Evolutionary conservation across 1,140 invertebrate species (phyloP).

Genomic region (Drosophila ohnishii): DNA sequence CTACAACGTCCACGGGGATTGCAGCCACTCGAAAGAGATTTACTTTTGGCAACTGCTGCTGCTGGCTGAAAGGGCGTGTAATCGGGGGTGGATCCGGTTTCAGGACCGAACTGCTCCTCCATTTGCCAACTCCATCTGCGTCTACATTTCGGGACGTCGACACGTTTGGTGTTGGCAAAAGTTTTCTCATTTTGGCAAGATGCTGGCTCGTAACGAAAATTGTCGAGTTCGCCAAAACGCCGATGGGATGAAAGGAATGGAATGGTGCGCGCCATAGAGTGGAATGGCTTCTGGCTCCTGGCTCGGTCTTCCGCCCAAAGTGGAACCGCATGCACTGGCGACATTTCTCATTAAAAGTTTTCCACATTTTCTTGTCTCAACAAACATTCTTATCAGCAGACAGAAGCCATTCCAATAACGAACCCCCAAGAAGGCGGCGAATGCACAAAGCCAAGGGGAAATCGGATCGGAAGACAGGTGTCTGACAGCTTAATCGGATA

Average conservation of each 20-base stretch:
- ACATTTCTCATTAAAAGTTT: constrained; percentile 79
- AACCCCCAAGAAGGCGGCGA: constrained; percentile 25
- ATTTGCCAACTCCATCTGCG: constrained; percentile 38
- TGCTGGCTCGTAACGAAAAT: constrained; percentile 77
- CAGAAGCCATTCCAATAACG: constrained; percentile 70
- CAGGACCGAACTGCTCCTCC: constrained; percentile 14
- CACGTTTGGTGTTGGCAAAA: constrained; percentile 75
- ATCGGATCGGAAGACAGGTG: constrained; percentile 54
- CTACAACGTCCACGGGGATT: constrained; percentile 58
- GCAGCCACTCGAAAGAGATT: constrained; percentile 78
- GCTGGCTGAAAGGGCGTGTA: constrained; percentile 40
- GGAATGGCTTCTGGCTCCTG: background rate
- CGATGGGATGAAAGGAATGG: constrained; percentile 45
- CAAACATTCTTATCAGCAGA: constrained; percentile 74
- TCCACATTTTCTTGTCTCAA: constrained; percentile 55
- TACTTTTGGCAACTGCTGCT: constrained; percentile 61
- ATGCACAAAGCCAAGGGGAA: constrained; percentile 17
- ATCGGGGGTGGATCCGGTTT: constrained; percentile 4
- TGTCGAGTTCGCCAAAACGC: constrained; percentile 70
- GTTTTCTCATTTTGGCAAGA: constrained; percentile 79
- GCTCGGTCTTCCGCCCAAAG: background rate
- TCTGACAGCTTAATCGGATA: constrained; percentile 34
- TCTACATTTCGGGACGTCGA: constrained; percentile 48
- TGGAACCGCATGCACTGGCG: constrained; percentile 62
- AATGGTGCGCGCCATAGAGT: background rate